phyloP scores from a whole-genome alignment of 2,113 vertebrate species.

The Neotoma lepida region DNA sequence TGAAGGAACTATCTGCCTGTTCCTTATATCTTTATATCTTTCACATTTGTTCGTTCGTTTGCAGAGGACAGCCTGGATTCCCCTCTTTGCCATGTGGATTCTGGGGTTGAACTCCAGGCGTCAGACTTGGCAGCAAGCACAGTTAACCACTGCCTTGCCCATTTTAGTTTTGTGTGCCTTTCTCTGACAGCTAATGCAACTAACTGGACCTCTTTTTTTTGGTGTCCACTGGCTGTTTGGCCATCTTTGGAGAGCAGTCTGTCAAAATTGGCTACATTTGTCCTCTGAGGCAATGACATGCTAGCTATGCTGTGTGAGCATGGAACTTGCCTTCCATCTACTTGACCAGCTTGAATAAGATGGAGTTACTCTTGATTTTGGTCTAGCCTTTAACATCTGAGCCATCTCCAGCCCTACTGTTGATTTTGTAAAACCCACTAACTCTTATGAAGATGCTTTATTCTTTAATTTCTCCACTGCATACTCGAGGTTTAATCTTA shows the following conservation, averaged over 20 bases:
- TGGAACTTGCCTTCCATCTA: background rate
- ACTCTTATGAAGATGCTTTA: background rate
- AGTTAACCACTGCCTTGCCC: background rate
- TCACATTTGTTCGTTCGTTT: background rate
- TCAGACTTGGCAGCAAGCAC: background rate
- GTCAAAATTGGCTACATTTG: rapidly evolving
- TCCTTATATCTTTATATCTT: background rate
- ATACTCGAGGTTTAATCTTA: background rate
- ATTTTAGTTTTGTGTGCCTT: background rate
- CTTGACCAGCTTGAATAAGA: background rate
- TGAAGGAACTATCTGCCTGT: background rate
- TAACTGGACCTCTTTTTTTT: rapidly evolving
- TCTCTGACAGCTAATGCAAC: background rate
- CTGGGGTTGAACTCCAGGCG: background rate
- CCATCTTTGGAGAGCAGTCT: background rate
- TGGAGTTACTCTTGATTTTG: background rate
- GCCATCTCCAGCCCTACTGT: background rate
- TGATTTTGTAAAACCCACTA: background rate
- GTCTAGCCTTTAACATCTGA: background rate
- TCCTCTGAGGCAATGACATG: background rate
- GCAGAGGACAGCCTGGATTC: background rate
- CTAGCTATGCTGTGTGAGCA: background rate
- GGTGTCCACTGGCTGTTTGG: too few relatives aligned
- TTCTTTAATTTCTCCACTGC: background rate
- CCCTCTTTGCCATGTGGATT: background rate